These are phyloP conservation scores for Alectura lathami DNA, from an alignment of 2,113 vertebrate genomes.

Conservation along the genomic window DNA sequence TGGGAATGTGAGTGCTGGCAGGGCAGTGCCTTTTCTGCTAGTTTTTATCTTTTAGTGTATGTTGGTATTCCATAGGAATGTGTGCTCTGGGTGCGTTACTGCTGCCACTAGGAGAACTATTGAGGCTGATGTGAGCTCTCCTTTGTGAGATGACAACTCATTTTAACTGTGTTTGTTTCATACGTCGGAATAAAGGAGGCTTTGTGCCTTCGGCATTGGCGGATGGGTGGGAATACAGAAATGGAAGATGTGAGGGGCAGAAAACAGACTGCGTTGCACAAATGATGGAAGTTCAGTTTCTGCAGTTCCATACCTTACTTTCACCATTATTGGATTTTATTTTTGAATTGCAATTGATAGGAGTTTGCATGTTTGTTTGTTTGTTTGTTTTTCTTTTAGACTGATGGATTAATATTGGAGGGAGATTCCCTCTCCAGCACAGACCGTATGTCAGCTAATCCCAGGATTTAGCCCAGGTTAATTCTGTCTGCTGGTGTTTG, in stretches of 20 bases:
- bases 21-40: neutral
- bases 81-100: neutral
- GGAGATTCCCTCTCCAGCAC: rapidly evolving
- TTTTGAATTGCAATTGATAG: neutral
- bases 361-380: neutral
- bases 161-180: neutral
- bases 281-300: neutral
- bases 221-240: neutral
- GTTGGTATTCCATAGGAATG: neutral
- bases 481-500: constrained; percentile 6
- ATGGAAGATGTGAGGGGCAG: neutral
- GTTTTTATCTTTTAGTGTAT: neutral
- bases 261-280: neutral
- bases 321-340: neutral
- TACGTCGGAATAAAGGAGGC: neutral
- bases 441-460: constrained; percentile 11
- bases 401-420: too few species aligned
- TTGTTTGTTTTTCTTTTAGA: neutral
- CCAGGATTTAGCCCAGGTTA: constrained; percentile 17
- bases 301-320: neutral
- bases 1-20: neutral
- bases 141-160: neutral
- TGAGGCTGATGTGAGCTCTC: neutral
- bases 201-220: neutral
- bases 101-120: neutral